A percentile compares a stretch with the other conserved stretches of the same genome.
phyloP scores from a whole-genome alignment of 2,113 vertebrate genomes.

The Hirundichthys speculiger region DNA sequence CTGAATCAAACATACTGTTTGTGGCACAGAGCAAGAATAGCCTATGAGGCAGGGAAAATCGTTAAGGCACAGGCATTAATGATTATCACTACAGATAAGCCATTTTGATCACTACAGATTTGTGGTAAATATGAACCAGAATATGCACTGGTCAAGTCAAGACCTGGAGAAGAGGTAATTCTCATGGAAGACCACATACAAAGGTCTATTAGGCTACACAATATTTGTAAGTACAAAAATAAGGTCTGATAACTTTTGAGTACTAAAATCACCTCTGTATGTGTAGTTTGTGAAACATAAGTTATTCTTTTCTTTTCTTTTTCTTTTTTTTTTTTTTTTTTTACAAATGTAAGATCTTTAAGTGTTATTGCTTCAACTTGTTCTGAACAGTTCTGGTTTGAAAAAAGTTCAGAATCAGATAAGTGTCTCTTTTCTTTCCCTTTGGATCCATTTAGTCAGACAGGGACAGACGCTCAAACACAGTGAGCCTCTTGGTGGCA shows the following conservation, averaged over 20 bases:
- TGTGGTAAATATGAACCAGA: constrained; percentile 36
- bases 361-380: constrained; percentile 70
- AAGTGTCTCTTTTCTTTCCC: constrained; percentile 14
- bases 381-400: constrained; percentile 54
- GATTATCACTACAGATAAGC: constrained; percentile 49
- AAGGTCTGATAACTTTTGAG: constrained; percentile 62
- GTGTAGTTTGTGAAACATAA: constrained; percentile 62
- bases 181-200: constrained; percentile 69
- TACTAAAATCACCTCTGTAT: constrained; percentile 62
- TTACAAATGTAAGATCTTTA: constrained; percentile 70
- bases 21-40: constrained; percentile 54
- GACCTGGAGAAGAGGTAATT: constrained; percentile 59
- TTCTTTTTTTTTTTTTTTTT: too few species aligned
- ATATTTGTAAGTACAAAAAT: constrained; percentile 66
- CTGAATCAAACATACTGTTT: constrained; percentile 71
- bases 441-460: constrained; percentile 78
- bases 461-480: constrained; percentile 89
- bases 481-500: constrained; percentile 80
- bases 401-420: constrained; percentile 37
- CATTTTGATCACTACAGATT: constrained; percentile 58
- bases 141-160: constrained; percentile 42
- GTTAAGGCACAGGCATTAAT: constrained; percentile 57
- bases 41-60: constrained; percentile 52
- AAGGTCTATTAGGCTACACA: constrained; percentile 60
- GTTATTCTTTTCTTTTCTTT: too few species aligned